Evolutionary conservation across 2,113 vertebrate genomes (phyloP).

Genomic region (Megaceryle maxima): DNA sequence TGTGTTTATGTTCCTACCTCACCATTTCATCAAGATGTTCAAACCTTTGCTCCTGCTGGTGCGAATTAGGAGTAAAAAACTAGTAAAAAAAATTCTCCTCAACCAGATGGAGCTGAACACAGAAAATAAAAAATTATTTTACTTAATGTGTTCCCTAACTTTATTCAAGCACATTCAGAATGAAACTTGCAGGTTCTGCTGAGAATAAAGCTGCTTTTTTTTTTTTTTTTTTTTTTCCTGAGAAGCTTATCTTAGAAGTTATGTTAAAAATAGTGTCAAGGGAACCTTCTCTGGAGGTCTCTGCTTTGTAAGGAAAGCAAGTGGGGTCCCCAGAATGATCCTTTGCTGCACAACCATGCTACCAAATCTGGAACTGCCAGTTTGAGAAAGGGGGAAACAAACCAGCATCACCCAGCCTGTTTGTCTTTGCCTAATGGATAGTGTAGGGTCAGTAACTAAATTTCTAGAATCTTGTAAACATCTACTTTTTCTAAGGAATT

Average conservation of each 20-base stretch:
- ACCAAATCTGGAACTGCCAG: neutral
- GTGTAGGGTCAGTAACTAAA: neutral
- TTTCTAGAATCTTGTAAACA: neutral
- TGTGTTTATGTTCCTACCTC: neutral
- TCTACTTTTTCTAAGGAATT: neutral
- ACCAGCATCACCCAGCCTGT: neutral
- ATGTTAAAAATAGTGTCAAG: neutral
- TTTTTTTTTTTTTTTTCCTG: neutral
- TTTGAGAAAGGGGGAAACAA: neutral
- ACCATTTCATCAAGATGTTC: neutral
- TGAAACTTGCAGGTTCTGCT: neutral
- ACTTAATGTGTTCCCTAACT: neutral
- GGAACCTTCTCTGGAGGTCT: neutral
- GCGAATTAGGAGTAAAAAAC: neutral
- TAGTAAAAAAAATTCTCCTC: neutral
- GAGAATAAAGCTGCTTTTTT: neutral
- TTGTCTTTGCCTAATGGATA: neutral
- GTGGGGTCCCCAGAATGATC: neutral
- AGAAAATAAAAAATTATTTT: neutral
- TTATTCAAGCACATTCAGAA: neutral
- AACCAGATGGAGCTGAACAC: neutral
- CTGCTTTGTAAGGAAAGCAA: neutral
- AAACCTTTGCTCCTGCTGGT: neutral
- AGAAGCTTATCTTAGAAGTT: neutral
- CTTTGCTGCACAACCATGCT: neutral